Evolutionary conservation across 2,888 invertebrate species (phyloP).

Genomic region (Tenthredo notha): DNA sequence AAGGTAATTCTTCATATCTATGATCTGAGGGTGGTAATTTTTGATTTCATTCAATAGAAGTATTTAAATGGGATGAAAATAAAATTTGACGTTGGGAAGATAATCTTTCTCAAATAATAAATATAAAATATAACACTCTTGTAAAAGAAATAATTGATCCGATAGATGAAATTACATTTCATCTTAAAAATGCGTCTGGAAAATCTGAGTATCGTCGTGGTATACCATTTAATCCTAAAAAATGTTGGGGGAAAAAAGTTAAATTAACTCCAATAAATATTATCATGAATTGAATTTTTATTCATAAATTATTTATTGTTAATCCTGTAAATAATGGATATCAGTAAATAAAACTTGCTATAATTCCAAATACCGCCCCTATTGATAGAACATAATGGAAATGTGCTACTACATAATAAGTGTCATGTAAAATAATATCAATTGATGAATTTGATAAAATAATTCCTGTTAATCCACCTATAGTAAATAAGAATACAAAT

Average conservation of each 20-base stretch:
- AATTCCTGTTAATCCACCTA: constrained; percentile 86
- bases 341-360: constrained; percentile 87
- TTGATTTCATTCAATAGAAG: constrained; percentile 84
- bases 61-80: constrained; percentile 79
- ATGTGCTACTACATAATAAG: constrained; percentile 92
- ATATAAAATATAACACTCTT: constrained; percentile 82
- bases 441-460: constrained; percentile 87
- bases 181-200: constrained; percentile 83
- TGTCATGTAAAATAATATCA: constrained; percentile 89
- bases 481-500: constrained; percentile 89
- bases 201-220: constrained; percentile 89
- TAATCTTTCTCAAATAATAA: constrained; percentile 84
- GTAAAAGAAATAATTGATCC: constrained; percentile 84
- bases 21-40: constrained; percentile 81
- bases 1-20: constrained; percentile 82
- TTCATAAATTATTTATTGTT: constrained; percentile 80
- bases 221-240: constrained; percentile 85
- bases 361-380: constrained; percentile 89
- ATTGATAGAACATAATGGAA: constrained; percentile 91
- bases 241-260: constrained; percentile 90
- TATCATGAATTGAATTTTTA: constrained; percentile 86
- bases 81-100: constrained; percentile 80
- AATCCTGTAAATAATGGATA: constrained; percentile 85
- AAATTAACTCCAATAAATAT: constrained; percentile 88
- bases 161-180: constrained; percentile 86